A percentile compares a stretch with the other conserved stretches of the same genome.
These are phyloP conservation scores for Pogonomyrmex californicus DNA, from an alignment of 1,140 invertebrate genomes.

Conservation along the genomic window DNA sequence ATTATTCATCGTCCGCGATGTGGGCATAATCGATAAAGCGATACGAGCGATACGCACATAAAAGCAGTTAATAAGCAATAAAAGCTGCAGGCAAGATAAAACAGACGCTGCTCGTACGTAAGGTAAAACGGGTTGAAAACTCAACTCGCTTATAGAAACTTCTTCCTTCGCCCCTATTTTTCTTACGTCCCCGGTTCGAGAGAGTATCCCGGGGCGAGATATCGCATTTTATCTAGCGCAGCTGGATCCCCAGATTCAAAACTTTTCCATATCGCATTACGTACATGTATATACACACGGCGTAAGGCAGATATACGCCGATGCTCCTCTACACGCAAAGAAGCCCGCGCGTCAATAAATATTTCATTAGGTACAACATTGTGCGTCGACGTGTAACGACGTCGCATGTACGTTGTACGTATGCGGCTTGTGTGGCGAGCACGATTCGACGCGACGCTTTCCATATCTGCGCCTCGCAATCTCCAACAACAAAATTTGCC, in stretches of 20 bases:
- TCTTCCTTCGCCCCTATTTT: constrained; percentile 52
- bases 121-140: constrained; percentile 47
- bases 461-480: constrained; percentile 31
- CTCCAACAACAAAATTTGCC: constrained; percentile 71
- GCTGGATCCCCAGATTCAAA: constrained; percentile 60
- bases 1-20: constrained; percentile 47
- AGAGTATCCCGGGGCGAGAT: constrained; percentile 51
- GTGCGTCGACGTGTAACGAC: constrained; percentile 22
- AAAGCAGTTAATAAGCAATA: constrained; percentile 60
- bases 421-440: constrained; percentile 32
- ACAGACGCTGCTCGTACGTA: constrained; percentile 27
- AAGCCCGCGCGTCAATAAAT: constrained; percentile 10
- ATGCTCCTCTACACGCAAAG: constrained; percentile 11
- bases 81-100: constrained; percentile 41
- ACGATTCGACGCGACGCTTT: constrained; percentile 32
- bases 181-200: constrained; percentile 14
- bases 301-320: not conserved
- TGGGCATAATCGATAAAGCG: constrained; percentile 41
- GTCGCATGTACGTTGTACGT: not conserved
- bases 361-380: constrained; percentile 41
- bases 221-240: constrained; percentile 58
- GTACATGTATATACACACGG: constrained; percentile 1
- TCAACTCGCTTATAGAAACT: constrained; percentile 50
- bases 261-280: constrained; percentile 62
- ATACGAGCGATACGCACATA: constrained; percentile 35